These are phyloP conservation scores for Adrianichthys oophorus DNA, from an alignment of 2,797 vertebrate species.

Conservation along the genomic window DNA sequence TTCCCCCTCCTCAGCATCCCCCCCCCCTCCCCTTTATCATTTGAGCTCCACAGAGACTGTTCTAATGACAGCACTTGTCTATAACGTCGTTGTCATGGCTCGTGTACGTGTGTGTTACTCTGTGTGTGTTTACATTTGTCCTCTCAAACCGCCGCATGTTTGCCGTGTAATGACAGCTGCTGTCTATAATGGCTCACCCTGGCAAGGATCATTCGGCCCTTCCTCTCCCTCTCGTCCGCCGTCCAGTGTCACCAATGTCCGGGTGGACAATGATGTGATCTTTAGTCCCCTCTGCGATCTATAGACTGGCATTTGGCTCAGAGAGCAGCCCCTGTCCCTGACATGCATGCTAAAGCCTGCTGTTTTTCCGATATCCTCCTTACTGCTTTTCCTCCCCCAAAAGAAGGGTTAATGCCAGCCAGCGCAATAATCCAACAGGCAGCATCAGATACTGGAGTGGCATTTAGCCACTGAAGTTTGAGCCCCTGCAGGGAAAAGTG, in stretches of 20 bases:
- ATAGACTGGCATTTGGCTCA: conserved; percentile 99
- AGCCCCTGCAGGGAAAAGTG: conserved; percentile 29
- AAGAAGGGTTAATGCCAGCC: conserved; percentile 65
- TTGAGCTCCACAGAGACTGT: conserved; percentile 87
- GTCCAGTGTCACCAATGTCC: conserved; percentile 92
- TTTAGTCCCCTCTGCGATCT: conserved; percentile 97
- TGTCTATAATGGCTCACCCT: conserved; percentile 94
- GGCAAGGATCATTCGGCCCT: conserved; percentile 93
- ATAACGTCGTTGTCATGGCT: conserved; percentile 86
- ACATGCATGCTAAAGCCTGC: conserved; percentile 93
- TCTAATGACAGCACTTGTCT: conserved; percentile 96
- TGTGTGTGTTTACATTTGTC: conserved; percentile 36
- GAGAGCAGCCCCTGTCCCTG: conserved; percentile 81
- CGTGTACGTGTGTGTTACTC: conserved; percentile 39
- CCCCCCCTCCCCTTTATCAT: conserved; percentile 64
- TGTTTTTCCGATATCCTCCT: conserved; percentile 84
- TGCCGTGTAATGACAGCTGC: conserved; percentile 92
- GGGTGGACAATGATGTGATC: conserved; percentile 95
- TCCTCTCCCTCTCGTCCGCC: conserved; percentile 58
- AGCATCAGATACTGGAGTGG: conserved; percentile 56
- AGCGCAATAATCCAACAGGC: conserved; percentile 71
- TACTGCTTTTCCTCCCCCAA: conserved; percentile 31
- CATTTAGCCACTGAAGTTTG: conserved; percentile 58
- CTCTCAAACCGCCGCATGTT: conserved; percentile 47
- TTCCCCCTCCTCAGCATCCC: conserved; percentile 43